phyloP scores from a whole-genome alignment of 2,888 invertebrate species.

The Patella depressa region DNA sequence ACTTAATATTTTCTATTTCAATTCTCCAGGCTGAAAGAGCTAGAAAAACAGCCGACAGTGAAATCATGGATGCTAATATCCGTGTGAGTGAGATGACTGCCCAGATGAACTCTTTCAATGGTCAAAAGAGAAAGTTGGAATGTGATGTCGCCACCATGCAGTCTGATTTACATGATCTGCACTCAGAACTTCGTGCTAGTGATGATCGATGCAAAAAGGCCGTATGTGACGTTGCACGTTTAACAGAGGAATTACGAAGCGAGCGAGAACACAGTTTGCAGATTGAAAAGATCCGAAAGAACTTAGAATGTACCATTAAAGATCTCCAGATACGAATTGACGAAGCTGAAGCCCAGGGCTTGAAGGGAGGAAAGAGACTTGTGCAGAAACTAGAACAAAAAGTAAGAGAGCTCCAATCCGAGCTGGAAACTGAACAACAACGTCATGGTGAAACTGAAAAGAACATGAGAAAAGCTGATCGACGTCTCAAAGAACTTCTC shows the following conservation, averaged over 20 bases:
- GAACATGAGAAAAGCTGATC: conserved; percentile 96
- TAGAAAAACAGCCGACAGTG: conserved; percentile 96
- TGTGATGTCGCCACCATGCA: conserved; percentile 97
- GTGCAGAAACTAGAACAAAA: conserved; percentile 96
- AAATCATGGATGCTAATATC: conserved; percentile 96
- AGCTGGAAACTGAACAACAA: conserved; percentile 94
- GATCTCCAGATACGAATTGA: conserved; percentile 92
- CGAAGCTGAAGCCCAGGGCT: conserved; percentile 95
- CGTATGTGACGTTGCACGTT: conserved; percentile 87
- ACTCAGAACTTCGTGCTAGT: conserved; percentile 98
- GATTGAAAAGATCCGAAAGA: conserved; percentile 98
- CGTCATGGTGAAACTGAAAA: conserved; percentile 97
- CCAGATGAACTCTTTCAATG: conserved; percentile 91
- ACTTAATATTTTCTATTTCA: not conserved
- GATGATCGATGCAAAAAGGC: conserved; percentile 80
- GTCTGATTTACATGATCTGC: conserved; percentile 96
- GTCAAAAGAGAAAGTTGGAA: conserved; percentile 99
- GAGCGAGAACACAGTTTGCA: conserved; percentile 99
- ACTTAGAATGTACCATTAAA: conserved; percentile 97
- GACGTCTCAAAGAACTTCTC: conserved; percentile 93
- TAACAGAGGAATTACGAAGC: conserved; percentile 97
- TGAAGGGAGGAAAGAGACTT: conserved; percentile 99
- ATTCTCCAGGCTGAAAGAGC: conserved; percentile 85
- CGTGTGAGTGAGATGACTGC: conserved; percentile 95
- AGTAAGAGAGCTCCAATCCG: conserved; percentile 41